Percentiles rank a stretch among this genome's conserved stretches.
These are phyloP conservation scores for Cygnus buccinator DNA, from an alignment of 2,113 vertebrate genomes.

Conservation along the genomic window DNA sequence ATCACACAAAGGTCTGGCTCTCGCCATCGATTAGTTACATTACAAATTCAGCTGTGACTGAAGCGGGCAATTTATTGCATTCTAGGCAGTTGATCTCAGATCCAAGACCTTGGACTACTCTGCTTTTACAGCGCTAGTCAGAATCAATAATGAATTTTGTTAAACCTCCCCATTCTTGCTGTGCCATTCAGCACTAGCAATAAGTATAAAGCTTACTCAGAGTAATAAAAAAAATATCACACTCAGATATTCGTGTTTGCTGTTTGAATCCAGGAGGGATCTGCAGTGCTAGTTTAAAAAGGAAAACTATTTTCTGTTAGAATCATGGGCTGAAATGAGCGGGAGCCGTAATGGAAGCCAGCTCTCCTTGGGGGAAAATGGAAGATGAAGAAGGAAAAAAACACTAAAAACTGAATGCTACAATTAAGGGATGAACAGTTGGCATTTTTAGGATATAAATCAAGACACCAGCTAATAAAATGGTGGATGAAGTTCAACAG, in stretches of 20 bases:
- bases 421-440: not conserved
- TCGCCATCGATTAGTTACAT: not conserved
- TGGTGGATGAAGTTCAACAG: not conserved
- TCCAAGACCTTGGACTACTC: not conserved
- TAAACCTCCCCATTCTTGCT: not conserved
- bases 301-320: not conserved
- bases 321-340: not conserved
- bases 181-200: not conserved
- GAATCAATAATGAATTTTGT: not conserved
- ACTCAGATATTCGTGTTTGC: fast-evolving
- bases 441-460: not conserved
- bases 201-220: not conserved
- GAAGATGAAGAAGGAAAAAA: not conserved
- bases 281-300: not conserved
- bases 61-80: not conserved
- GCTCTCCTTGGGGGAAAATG: not conserved
- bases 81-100: not conserved
- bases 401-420: not conserved
- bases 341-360: conserved; percentile 1
- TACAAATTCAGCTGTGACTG: not conserved
- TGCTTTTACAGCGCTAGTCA: not conserved
- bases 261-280: conserved; percentile 4
- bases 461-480: not conserved
- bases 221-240: not conserved
- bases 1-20: not conserved